These are phyloP conservation scores for Pentamera pediparva DNA, from an alignment of 53 echinoderm and acorn worm genomes.

Conservation along the genomic window DNA sequence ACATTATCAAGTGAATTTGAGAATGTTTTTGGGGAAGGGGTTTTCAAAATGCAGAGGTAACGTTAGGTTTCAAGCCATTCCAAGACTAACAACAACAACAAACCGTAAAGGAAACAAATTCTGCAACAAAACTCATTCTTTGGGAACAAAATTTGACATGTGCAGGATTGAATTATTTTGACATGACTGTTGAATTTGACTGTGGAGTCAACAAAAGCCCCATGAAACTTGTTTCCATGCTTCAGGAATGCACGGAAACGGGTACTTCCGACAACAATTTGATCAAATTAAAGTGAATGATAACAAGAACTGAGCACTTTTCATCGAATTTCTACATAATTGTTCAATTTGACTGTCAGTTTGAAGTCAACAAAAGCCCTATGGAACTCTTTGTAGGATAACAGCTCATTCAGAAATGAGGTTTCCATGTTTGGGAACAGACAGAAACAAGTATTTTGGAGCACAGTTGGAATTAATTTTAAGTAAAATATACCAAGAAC, in stretches of 20 bases:
- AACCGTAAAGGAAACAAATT: slow-evolving; percentile 4
- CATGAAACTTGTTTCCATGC: neutral
- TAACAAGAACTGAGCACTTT: neutral
- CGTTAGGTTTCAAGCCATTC: neutral
- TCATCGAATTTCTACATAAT: neutral
- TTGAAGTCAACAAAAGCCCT: neutral
- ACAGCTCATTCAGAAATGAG: too few relatives aligned
- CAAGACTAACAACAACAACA: slow-evolving; percentile 18
- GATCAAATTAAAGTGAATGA: too few relatives aligned
- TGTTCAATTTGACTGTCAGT: neutral
- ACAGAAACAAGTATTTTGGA: too few relatives aligned
- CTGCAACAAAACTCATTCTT: slow-evolving; percentile 1
- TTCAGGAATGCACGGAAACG: too few relatives aligned
- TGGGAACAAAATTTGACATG: slow-evolving; percentile 15
- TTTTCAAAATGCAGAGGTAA: slow-evolving; percentile 21
- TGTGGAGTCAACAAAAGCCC: neutral
- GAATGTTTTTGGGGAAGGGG: too few relatives aligned
- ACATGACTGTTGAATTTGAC: neutral
- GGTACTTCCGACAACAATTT: slow-evolving; percentile 1
- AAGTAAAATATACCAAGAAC: too few relatives aligned
- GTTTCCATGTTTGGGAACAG: too few relatives aligned
- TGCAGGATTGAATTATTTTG: neutral
- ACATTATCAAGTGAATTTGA: too few relatives aligned
- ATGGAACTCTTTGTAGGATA: too few relatives aligned
- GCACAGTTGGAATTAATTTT: neutral